A percentile compares a stretch with the other conserved stretches of the same genome.
phyloP scores from a whole-genome alignment of 37 sponge, comb jelly and placozoan species.

The Hormiphora californensis region DNA sequence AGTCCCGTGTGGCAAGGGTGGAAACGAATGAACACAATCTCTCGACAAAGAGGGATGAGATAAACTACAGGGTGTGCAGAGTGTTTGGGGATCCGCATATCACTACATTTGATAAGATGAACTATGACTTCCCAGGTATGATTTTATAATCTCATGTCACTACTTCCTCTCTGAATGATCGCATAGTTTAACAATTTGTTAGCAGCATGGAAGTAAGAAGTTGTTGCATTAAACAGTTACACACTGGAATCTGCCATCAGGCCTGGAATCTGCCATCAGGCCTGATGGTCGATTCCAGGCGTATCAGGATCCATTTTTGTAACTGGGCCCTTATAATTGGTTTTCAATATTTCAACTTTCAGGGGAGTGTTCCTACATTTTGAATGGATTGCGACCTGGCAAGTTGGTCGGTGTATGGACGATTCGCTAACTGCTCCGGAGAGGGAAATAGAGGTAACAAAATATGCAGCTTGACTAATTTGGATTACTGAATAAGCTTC shows the following conservation, averaged over 20 bases:
- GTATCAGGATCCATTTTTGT: too few species aligned
- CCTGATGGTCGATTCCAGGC: too few species aligned
- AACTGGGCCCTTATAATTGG: too few species aligned
- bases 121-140: not conserved
- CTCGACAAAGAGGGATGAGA: not conserved
- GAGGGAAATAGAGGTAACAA: not conserved
- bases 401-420: not conserved
- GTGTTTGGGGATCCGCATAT: not conserved
- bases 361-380: constrained; percentile 5
- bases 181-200: too few species aligned
- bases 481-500: not conserved
- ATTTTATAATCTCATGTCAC: too few species aligned
- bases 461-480: not conserved
- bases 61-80: not conserved
- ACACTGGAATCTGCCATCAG: too few species aligned
- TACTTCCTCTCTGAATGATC: too few species aligned
- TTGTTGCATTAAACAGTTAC: too few species aligned
- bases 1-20: not conserved
- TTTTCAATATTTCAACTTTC: too few species aligned
- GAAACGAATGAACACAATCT: not conserved
- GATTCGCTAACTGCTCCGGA: not conserved
- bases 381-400: constrained; percentile 7
- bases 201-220: too few species aligned
- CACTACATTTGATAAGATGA: not conserved
- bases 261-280: too few species aligned